Evolutionary conservation across 35 echinoderm and acorn worm genomes (phyloP).

Genomic region (Diadema setosum): DNA sequence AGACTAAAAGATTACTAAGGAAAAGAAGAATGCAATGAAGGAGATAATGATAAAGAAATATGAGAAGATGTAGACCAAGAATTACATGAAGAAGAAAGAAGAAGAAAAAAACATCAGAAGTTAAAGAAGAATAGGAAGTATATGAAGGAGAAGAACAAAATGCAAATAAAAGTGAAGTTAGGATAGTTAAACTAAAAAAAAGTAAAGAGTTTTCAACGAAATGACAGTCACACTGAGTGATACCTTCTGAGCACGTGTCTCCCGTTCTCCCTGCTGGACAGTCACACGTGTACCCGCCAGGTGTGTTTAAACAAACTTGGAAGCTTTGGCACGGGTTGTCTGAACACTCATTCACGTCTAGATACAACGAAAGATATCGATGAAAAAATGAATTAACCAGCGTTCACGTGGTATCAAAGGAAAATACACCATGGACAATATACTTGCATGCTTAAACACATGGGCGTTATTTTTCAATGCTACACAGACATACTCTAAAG

Average conservation of each 20-base stretch:
- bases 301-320: neutral
- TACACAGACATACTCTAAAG: no score
- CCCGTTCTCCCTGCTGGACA: neutral
- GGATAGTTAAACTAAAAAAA: no score
- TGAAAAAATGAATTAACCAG: neutral
- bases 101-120: no score
- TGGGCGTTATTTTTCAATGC: no score
- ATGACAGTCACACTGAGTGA: neutral
- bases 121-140: no score
- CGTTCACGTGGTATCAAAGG: no score
- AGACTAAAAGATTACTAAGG: no score
- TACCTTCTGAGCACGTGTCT: neutral
- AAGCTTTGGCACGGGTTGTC: neutral
- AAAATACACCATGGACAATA: no score
- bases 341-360: neutral
- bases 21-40: neutral
- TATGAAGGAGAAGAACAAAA: no score
- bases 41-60: neutral
- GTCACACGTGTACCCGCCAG: neutral
- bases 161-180: no score
- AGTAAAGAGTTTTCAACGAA: no score
- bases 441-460: no score
- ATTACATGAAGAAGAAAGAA: neutral
- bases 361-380: neutral
- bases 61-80: neutral